Base-by-base conservation (phyloP, 2,113 vertebrate genomes). In the rat (Rattus norvegicus) region DNA sequence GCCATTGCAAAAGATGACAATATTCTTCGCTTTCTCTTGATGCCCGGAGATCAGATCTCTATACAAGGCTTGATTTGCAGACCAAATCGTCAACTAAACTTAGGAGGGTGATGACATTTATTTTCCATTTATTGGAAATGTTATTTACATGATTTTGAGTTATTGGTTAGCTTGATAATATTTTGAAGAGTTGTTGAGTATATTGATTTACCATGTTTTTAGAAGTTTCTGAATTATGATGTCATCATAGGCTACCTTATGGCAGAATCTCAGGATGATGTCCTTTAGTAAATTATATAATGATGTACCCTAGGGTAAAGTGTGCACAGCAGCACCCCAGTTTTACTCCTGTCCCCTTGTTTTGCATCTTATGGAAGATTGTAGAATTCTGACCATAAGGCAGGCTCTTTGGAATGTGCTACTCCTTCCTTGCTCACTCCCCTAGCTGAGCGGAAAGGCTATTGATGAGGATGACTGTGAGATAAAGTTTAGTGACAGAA, bases 61-160 rank as follows among this genome's bases (percentile, higher is more conserved):
- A 17, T 54, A 36, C 26, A 88, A 65, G 80, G 43, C 56, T 91
- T 95, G 49, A 77, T 13, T 43, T 87, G 39, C 19, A 83, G 49
- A 83, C 22, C 10, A 95, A n/a, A 88, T 95, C 43, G 49, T 88
- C 79, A 93, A 56, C 22, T 33, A 97, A 56, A 47, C n/a, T 81
- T 73, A 39, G 20, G 22, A 14, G 20, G 90, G 2, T 26, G 76
- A 67, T 73, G 76, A 36, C 83, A 61, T 77, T 61, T 28, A 43
- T 36, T 90, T 73, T 86, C 81, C 10, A 47, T 28, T 77, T 79
- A 59, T 79, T 86, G 65, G 33, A 87, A 92, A 84, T 84, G 22
- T 1, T 88, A 39, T 69, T 91, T 90, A 92, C 26, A 92, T 80
- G 52, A 81, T 63, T 90, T 95, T 65, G 70, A 70, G 47, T 85